A percentile compares a stretch with the other conserved stretches of the same genome.
These are phyloP conservation scores for Microtus richardsoni DNA, from an alignment of 2,113 vertebrate genomes.

Conservation along the genomic window DNA sequence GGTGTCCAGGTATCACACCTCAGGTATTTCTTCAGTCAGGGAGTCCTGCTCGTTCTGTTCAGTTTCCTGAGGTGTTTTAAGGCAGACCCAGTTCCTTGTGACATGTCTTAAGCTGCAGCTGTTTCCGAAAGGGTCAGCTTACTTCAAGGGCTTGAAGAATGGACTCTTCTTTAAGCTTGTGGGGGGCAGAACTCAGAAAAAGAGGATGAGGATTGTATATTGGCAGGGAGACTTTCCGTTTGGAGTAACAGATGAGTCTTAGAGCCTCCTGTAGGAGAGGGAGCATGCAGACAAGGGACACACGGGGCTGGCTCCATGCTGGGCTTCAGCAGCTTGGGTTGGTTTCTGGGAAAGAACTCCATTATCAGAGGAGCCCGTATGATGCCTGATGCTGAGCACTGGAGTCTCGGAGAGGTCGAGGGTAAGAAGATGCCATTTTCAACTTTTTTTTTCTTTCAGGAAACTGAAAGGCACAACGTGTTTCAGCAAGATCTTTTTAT, in stretches of 20 bases:
- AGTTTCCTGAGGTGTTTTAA: not conserved
- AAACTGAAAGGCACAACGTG: not conserved
- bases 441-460: not conserved
- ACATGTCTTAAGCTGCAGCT: conserved; percentile 17
- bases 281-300: not conserved
- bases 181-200: not conserved
- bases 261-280: not conserved
- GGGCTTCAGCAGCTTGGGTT: not conserved
- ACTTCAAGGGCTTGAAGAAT: conserved; percentile 31
- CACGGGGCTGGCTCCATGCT: too few relatives aligned
- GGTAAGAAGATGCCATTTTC: not conserved
- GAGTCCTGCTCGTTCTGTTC: conserved; percentile 23
- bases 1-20: not conserved
- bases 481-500: not conserved
- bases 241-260: not conserved
- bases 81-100: not conserved
- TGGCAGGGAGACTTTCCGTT: not conserved
- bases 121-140: conserved; percentile 5
- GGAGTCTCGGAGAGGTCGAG: rapidly evolving
- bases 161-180: not conserved
- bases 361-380: not conserved
- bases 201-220: not conserved
- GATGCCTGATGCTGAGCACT: not conserved
- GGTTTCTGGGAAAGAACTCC: not conserved
- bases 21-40: not conserved